Base-by-base conservation (phyloP, 1,140 invertebrate species). In the Orchestia grillus region DNA sequence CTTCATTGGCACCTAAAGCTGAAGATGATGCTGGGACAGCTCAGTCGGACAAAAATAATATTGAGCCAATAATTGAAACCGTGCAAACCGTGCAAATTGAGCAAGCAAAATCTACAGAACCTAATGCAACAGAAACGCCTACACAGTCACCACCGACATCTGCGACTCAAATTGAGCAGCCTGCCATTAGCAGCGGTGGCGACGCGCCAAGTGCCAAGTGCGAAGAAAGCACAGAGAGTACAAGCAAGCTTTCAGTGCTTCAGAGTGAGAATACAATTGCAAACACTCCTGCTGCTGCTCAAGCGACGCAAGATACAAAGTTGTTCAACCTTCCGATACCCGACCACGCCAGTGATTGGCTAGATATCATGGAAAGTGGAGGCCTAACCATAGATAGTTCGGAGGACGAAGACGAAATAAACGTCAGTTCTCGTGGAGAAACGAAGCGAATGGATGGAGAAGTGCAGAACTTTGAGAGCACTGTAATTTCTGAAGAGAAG, bases 321-420 rank as follows among this genome's bases (percentile, higher is more conserved):
- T 43, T 43, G 16, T 96, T 96, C 91, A 96, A 92, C 40, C 96
- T 96, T 36, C 91, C 96, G 36, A 44, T 97, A 28, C 96, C 96
- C 40, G 96, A 96, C 28, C 96, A 97, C 96, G 96, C 96, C 23
- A 97, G 96, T 96, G 96, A 97, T 92, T 97, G 95, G 95, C 43
- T 97, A 95, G 96, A 97, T 47, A 96, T 97, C 11, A 96, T 96
- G 44, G 96, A 96, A n/a, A 95, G 91, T 77, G 96, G 96, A 36
- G 96, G 96, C n/a, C 96, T 96, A 53, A 77, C 96, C 0, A 53
- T 97, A 42, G 96, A 96, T 87, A 92, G 96, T 77, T 96, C 96
- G 45, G 96, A 96, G 6, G 96, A 96, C 88, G 96, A 96, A 44
- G 43, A 87, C 3, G 91, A 44, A 95, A 44, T 28, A 8, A 94